Evolutionary conservation across 2,888 invertebrate genomes (phyloP), one percentile per base, ranked within the genome.

Genomic region (Patella pellucida): DNA sequence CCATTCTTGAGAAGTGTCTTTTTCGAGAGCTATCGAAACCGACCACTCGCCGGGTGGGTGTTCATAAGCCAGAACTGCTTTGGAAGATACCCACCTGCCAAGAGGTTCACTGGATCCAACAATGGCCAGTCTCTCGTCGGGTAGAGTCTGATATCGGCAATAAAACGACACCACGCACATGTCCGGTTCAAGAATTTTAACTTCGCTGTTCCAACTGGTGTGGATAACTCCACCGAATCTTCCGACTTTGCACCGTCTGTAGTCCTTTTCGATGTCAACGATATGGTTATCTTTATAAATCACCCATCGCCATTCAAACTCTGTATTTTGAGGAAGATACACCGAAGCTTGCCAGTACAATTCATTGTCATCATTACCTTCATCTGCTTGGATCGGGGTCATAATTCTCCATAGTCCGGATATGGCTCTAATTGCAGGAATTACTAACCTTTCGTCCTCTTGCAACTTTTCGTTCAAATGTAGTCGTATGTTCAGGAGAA

Each of bases 71-170:
- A 23, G 62, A 3, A 62, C 62, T 23, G 62, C 19, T 12, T 62
- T 62, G 19, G 62, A 62, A 12, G 23, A 19, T 19, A 23, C 19
- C 62, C 62, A 62, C 14, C 23, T 23, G 12, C 62, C 62, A 19
- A 62, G 62, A 62, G 62, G 19, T 14, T 62, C 62, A 62, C 62
- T 62, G 14, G 62, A 62, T 62, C 62, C 62, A 23, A 62, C 23
- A 23, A 62, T 23, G 23, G 62, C 62, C 11, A 62, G 11, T 62
- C 62, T 19, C 23, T 62, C 62, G 19, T 62, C 19, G 9, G 23
- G 15, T 11, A 3, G 23, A 23, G 62, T 62, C 3, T 23, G 62
- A 62, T 62, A 62, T 23, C 19, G 7, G 19, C 23, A 12, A 19
- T 62, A 62, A 62, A 62, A 62, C 23, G 62, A 23, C 4, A 62